Evolutionary conservation across 1,140 invertebrate species (phyloP), one percentile per base, ranked within the genome.

Genomic region (Eumaeus atala): DNA sequence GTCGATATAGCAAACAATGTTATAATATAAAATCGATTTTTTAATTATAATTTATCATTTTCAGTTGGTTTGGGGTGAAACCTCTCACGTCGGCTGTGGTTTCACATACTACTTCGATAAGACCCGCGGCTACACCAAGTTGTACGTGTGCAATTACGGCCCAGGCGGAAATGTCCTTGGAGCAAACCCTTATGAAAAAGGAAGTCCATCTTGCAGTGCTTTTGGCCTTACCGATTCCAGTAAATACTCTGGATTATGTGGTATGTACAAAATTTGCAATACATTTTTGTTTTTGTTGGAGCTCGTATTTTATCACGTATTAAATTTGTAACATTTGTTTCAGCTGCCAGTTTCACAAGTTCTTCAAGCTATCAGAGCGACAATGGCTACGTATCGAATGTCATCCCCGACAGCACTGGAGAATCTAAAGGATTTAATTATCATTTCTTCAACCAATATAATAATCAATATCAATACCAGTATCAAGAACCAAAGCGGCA

Each of bases 71-170:
- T 96, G 94, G 95, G 91, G 91, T 52, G 91, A 93, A 67, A 95
- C 93, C 5, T 92, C 92, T 67, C 84, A 92, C 44, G 89, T 96
- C 28, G 95, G 95, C 28, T 96, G 94, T 75, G 94, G 94, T 14
- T 96, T 92, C 72, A 90, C 93, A 0, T 95, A 92, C 80, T 95
- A 93, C 79, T 92, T 92, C 62, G 92, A 94, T 58, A 88, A 89
- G 1, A 58, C 85, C 2, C 80, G 89, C 58, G 92, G 93, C 42
- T 94, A 93, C 74, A 93, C 92, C 54, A 95, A 95, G 82, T 90
- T 95, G 52, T 95, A 95, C 74, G 92, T 95, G 10, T 96, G 95
- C 88, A 95, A 96, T 86, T 96, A 95, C 72, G 94, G 94, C 54
- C 93, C 94, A 9, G 92, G 92, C 61, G 94, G 94, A 53, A 95